Evolutionary conservation across 2,888 invertebrate species (phyloP).

Genomic region (Brachyopa scutellaris): DNA sequence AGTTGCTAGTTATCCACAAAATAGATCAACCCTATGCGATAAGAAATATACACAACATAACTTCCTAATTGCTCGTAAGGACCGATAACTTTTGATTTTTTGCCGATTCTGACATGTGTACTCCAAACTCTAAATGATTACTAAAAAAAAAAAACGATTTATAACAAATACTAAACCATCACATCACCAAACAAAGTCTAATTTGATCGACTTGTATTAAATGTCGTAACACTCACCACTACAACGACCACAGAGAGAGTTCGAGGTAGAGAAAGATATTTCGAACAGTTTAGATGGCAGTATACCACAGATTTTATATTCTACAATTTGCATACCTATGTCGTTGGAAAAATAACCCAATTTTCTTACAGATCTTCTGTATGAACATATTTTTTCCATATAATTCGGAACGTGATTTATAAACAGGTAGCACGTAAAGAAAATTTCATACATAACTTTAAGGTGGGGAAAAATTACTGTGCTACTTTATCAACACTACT

Average conservation of each 20-base stretch:
- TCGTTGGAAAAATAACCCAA: background rate
- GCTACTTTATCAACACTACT: background rate
- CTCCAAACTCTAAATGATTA: background rate
- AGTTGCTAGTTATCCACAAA: no score
- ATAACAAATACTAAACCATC: background rate
- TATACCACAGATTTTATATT: background rate
- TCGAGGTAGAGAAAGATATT: no score
- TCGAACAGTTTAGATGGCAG: no score
- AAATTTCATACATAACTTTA: background rate
- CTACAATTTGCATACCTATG: background rate
- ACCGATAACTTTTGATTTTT: background rate
- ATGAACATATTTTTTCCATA: background rate
- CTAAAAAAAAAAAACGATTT: no score
- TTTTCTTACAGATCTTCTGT: no score
- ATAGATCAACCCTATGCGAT: no score
- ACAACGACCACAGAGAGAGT: background rate
- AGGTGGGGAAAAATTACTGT: no score
- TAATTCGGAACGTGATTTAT: background rate
- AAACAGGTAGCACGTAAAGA: background rate
- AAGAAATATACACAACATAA: no score
- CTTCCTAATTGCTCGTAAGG: no score
- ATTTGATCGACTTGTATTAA: background rate
- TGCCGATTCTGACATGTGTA: background rate
- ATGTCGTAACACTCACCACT: conserved; percentile 6
- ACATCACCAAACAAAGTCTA: background rate